Base-by-base conservation (phyloP, 2,113 vertebrate species). In the Dasypus novemcinctus region DNA sequence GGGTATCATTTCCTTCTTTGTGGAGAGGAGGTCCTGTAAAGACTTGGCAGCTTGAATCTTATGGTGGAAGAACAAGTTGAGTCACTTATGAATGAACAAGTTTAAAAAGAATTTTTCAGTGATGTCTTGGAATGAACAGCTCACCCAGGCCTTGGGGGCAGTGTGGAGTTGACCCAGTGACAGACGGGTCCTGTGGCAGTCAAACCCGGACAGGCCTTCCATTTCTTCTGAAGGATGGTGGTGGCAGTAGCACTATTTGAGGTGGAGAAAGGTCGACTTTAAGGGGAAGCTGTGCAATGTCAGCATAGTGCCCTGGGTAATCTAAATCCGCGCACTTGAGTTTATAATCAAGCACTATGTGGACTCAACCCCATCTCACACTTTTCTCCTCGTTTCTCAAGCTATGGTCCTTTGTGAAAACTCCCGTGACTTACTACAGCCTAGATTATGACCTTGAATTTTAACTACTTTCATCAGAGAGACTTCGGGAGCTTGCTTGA, bases 381-480 rank as follows among this genome's bases (percentile, higher is more conserved):
- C 12, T 69, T 21, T 78, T 92, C 38, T 63, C 33, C 21, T 95
- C 84, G 49, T 63, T 20, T 23, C 36, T 29, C n/a, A 64, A 57
- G 64, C 49, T 20, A 7, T 8, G 31, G 25, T 79, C 31, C n/a
- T 49, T 23, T 64, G 41, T 49, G 38, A 76, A 71, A 93, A n/a
- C 43, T 90, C 6, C 59, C 29, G 17, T 75, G 83, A 90, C n/a
- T 76, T 46, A 46, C 2, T 29, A 2, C 59, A 14, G 52, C 87
- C 87, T 85, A 43, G 36, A 66, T 31, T 52, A 18, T 86, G 80
- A 75, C 69, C 82, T 91, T 97, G 79, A 79, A n/a, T 79, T 95
- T 92, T 21, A 85, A 82, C 72, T 83, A 38, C 46, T 96, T 75
- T 92, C 21, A 21, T 95, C 18, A 91, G 74, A 91, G 52, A 90